These are phyloP conservation scores for Microcebus griseorufus DNA, from an alignment of 2,113 vertebrate genomes.

Conservation along the genomic window DNA sequence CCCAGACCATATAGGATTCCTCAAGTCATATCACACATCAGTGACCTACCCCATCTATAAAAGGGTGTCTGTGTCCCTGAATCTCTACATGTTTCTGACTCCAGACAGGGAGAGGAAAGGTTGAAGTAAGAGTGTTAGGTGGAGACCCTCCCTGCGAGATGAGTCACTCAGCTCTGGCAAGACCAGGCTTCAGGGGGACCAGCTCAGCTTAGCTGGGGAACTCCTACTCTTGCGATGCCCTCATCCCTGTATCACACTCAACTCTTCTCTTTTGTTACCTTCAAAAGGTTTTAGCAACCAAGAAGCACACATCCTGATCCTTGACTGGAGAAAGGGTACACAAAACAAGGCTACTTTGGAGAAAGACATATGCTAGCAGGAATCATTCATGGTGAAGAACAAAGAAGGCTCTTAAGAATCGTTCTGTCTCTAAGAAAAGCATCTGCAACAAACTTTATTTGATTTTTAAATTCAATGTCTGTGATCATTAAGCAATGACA, in stretches of 20 bases:
- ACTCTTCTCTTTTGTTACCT: neutral
- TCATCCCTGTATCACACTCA: neutral
- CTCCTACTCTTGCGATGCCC: neutral
- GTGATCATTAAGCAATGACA: constrained; percentile 21
- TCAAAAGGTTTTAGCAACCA: neutral
- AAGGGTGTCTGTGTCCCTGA: neutral
- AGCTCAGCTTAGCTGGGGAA: neutral
- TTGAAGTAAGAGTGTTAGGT: neutral
- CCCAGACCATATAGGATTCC: neutral
- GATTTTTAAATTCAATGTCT: neutral
- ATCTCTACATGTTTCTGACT: neutral
- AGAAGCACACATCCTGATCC: neutral
- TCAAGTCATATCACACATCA: neutral
- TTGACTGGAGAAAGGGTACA: neutral
- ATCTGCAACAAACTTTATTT: constrained; percentile 35
- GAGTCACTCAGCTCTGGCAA: neutral
- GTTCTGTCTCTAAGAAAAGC: neutral
- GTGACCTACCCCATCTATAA: neutral
- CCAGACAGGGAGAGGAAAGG: neutral
- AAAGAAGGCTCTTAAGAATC: neutral
- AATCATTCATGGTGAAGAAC: neutral
- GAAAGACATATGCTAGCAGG: neutral
- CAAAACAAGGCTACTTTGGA: neutral
- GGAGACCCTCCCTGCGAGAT: neutral
- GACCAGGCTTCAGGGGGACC: neutral